These are phyloP conservation scores for Apotomis turbidana DNA, from an alignment of 2,888 invertebrate genomes.

Conservation along the genomic window DNA sequence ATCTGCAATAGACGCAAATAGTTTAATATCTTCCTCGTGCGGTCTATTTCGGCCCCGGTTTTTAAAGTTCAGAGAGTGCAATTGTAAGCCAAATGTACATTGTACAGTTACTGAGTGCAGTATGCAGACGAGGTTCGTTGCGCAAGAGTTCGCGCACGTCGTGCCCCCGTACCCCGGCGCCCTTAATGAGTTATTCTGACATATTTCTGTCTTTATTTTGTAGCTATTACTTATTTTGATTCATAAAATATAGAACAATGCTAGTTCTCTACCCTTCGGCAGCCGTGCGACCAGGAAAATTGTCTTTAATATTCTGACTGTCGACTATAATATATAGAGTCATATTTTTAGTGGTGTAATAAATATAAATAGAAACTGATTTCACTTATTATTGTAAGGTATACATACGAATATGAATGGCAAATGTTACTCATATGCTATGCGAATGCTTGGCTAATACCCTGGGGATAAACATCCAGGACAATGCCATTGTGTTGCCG, in stretches of 20 bases:
- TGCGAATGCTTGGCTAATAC: conserved; percentile 33
- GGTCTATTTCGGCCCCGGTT: conserved; percentile 25
- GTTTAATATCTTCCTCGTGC: conserved; percentile 29
- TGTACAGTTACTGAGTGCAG: conserved; percentile 42
- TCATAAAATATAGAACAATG: too few relatives aligned
- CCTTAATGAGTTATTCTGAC: neutral
- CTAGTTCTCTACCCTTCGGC: too few relatives aligned
- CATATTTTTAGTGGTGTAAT: too few relatives aligned
- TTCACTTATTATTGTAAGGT: neutral
- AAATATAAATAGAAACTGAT: neutral
- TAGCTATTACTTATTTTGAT: too few relatives aligned
- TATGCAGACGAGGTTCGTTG: conserved; percentile 42
- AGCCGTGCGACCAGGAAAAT: too few relatives aligned
- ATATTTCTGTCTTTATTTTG: neutral
- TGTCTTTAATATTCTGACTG: too few relatives aligned
- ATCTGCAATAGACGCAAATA: conserved; percentile 31
- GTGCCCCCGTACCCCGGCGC: conserved; percentile 4
- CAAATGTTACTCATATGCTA: conserved; percentile 21
- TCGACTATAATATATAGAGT: too few relatives aligned
- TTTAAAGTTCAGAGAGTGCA: conserved; percentile 42
- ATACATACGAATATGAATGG: neutral
- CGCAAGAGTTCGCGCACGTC: conserved; percentile 35
- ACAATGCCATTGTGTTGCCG: conserved; percentile 57
- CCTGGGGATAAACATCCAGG: conserved; percentile 51
- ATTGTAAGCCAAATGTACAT: conserved; percentile 39